Evolutionary conservation across 2,797 vertebrate species (phyloP).

Genomic region (Rhinophrynus dorsalis): DNA sequence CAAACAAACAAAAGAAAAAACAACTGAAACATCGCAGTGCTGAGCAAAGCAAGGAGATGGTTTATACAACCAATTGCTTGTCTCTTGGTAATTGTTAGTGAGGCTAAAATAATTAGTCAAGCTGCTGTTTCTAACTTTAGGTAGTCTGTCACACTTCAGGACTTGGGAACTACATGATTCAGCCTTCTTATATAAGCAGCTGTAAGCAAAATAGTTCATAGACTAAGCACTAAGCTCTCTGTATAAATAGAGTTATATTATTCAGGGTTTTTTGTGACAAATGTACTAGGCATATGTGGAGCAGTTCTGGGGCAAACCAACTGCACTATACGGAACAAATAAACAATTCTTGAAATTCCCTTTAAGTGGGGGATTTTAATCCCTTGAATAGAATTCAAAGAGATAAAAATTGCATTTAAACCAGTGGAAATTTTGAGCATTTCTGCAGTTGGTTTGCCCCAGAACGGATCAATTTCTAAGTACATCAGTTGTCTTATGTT

Average conservation of each 20-base stretch:
- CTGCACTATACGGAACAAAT: no score
- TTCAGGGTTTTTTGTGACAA: no score
- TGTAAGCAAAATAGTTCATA: neutral
- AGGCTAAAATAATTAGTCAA: neutral
- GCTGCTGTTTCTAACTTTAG: neutral
- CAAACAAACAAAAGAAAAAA: conserved; percentile 6
- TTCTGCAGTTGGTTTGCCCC: no score
- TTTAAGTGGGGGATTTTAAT: no score
- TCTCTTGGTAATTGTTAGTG: neutral
- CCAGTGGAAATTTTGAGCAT: no score
- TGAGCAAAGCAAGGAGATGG: neutral
- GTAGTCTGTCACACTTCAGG: neutral
- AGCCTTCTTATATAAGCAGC: neutral
- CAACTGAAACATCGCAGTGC: neutral
- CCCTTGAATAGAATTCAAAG: no score
- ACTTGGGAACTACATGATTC: neutral
- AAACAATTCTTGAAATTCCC: no score
- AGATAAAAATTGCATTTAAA: no score
- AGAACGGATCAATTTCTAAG: no score
- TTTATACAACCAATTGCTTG: neutral
- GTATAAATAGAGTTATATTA: neutral
- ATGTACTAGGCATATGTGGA: no score
- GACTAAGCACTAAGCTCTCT: neutral
- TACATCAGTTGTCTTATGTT: no score
- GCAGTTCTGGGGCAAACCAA: no score